These are phyloP conservation scores for Canis aureus DNA, from an alignment of 2,113 vertebrate genomes.

Conservation along the genomic window DNA sequence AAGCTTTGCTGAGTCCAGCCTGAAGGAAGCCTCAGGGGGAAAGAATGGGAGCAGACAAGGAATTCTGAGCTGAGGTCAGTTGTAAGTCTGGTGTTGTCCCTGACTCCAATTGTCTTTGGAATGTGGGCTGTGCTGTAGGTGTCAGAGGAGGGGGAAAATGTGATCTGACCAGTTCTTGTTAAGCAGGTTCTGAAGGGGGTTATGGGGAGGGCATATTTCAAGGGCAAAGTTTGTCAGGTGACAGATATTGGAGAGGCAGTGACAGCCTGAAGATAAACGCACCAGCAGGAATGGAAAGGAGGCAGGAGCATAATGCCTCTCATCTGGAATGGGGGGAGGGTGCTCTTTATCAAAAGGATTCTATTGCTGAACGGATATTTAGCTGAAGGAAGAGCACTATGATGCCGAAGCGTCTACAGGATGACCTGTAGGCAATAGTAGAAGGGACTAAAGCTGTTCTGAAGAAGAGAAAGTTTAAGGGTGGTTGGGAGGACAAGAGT, in stretches of 20 bases:
- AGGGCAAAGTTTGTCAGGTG: no score
- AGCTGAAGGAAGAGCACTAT: not conserved
- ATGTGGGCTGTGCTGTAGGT: not conserved
- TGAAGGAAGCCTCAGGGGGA: not conserved
- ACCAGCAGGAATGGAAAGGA: not conserved
- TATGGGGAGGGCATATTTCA: not conserved
- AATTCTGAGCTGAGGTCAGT: not conserved
- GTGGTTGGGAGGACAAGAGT: not conserved
- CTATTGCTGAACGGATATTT: not conserved
- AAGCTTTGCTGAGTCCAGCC: not conserved
- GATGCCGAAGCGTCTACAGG: not conserved
- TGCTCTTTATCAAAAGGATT: not conserved
- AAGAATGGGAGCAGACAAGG: no score
- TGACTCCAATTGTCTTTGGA: not conserved
- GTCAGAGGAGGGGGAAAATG: not conserved
- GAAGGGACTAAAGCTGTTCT: not conserved
- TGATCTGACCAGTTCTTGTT: not conserved
- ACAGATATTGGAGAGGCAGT: not conserved
- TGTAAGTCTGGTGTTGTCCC: not conserved
- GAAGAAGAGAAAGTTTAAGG: not conserved
- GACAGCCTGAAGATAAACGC: not conserved
- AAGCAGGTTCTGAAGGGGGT: not conserved
- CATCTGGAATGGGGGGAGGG: not conserved
- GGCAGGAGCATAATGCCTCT: not conserved
- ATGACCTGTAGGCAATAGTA: not conserved